phyloP scores from a whole-genome alignment of 2,797 vertebrate genomes.

The Smutsia temminckii region DNA sequence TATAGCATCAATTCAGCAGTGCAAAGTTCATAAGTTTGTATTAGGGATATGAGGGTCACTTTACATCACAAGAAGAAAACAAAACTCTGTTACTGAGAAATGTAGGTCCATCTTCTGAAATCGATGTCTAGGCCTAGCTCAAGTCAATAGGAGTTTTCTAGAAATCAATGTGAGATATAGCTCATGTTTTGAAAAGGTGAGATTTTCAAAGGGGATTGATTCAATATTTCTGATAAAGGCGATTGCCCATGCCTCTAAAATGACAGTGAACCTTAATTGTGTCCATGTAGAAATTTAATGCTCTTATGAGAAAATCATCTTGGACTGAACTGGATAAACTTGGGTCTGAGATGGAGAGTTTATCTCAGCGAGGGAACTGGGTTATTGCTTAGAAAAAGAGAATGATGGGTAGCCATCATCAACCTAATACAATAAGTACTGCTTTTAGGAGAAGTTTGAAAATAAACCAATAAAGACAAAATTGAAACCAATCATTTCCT shows the following conservation, averaged over 20 bases:
- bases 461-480: conserved; percentile 43
- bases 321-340: conserved; percentile 78
- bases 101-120: conserved; percentile 46
- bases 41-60: conserved; percentile 82
- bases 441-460: conserved; percentile 58
- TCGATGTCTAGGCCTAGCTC: not conserved
- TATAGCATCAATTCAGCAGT: conserved; percentile 82
- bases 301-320: conserved; percentile 79
- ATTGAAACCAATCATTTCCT: conserved; percentile 23
- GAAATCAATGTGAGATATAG: conserved; percentile 84
- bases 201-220: conserved; percentile 79
- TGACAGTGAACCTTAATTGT: conserved; percentile 80
- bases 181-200: conserved; percentile 81
- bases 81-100: conserved; percentile 78
- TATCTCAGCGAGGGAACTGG: conserved; percentile 73
- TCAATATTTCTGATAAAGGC: conserved; percentile 79
- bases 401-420: conserved; percentile 62
- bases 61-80: conserved; percentile 79
- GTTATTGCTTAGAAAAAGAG: conserved; percentile 77
- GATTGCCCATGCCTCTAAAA: conserved; percentile 74
- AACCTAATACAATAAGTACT: conserved; percentile 64
- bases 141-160: conserved; percentile 75
- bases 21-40: conserved; percentile 87
- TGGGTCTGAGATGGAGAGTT: conserved; percentile 69
- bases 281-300: conserved; percentile 68